phyloP scores from a whole-genome alignment of 2,113 vertebrate genomes.

The Perca schrenkii region DNA sequence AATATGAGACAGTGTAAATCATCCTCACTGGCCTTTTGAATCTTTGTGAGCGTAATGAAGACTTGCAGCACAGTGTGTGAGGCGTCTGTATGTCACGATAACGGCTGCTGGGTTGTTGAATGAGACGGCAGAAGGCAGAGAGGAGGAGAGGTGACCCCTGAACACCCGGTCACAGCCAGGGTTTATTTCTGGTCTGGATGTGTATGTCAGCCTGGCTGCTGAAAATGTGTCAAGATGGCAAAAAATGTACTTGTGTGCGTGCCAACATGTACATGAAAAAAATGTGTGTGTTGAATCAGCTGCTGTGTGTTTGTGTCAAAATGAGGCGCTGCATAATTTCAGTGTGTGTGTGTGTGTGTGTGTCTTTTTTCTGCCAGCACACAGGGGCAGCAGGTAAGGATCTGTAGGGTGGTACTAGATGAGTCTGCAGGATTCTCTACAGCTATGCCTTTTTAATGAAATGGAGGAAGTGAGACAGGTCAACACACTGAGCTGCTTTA shows the following conservation, averaged over 20 bases:
- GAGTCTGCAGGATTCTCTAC: constrained; percentile 28
- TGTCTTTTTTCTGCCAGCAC: neutral
- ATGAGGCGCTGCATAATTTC: neutral
- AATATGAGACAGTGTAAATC: constrained; percentile 15
- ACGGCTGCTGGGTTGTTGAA: neutral
- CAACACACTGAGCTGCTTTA: constrained; percentile 21
- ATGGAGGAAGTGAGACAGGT: constrained; percentile 17
- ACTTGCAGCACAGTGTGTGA: neutral
- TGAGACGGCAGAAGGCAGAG: neutral
- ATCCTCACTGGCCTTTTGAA: neutral
- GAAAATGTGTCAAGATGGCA: constrained; percentile 36
- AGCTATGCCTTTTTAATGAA: constrained; percentile 23
- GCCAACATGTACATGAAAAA: neutral
- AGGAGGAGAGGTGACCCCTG: neutral
- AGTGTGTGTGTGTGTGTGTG: neutral
- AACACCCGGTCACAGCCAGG: constrained; percentile 4
- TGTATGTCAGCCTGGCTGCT: neutral
- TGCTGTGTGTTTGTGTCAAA: constrained; percentile 1
- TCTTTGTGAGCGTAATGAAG: constrained; percentile 11
- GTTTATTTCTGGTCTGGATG: constrained; percentile 5
- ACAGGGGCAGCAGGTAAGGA: neutral
- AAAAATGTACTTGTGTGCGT: constrained; percentile 2
- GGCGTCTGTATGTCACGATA: neutral
- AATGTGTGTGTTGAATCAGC: neutral
- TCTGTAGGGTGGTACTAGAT: constrained; percentile 4